Conservation (phyloP, 2,797 vertebrate genomes). For the Graptemys geographica region DNA sequence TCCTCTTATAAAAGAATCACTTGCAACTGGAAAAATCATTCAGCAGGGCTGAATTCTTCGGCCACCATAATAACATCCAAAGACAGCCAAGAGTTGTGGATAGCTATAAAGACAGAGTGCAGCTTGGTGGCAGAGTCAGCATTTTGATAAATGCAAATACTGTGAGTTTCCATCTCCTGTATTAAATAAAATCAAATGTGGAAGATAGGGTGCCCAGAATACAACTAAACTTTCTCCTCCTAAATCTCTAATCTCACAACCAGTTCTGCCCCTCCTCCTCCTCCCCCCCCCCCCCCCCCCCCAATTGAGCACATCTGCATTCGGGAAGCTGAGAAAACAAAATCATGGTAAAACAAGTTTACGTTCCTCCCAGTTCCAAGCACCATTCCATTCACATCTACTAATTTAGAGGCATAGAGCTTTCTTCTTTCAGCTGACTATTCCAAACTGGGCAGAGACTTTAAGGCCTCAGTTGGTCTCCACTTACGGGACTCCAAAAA, state of each 20-base stretch:
- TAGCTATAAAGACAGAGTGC: background rate
- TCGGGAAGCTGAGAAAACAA: background rate
- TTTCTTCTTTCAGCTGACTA: background rate
- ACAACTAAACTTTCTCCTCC: background rate
- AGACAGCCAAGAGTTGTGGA: background rate
- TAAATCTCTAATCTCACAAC: background rate
- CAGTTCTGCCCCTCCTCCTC: background rate
- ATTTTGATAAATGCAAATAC: background rate
- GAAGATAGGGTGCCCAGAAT: background rate
- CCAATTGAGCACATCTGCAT: background rate
- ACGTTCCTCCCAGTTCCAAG: background rate
- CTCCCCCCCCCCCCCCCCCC: fast-evolving
- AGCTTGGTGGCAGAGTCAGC: background rate
- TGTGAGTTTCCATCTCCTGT: background rate
- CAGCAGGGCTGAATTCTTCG: background rate
- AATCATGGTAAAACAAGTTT: background rate
- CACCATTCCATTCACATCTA: background rate
- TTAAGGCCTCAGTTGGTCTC: background rate
- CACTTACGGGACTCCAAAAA: background rate
- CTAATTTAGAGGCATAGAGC: background rate
- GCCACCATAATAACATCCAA: background rate
- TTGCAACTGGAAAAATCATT: background rate
- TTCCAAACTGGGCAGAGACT: background rate
- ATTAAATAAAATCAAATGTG: background rate
- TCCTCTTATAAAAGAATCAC: background rate